phyloP scores from a whole-genome alignment of 2,113 vertebrate genomes.

The Phaetusa simplex region DNA sequence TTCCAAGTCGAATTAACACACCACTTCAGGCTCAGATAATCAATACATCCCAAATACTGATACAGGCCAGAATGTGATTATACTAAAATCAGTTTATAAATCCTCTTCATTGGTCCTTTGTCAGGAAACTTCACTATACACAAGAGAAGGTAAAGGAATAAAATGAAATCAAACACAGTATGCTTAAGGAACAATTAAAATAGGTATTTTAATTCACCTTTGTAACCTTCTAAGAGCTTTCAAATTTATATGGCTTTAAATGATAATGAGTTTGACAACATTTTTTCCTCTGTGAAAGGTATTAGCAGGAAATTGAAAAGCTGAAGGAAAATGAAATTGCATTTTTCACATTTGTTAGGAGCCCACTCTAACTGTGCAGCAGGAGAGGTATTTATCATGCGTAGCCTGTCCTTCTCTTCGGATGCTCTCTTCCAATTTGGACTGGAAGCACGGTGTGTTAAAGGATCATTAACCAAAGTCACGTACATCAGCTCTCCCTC shows the following conservation, averaged over 20 bases:
- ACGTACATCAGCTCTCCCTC: neutral
- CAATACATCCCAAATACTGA: neutral
- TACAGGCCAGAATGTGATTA: neutral
- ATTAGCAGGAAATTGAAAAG: slow-evolving; percentile 20
- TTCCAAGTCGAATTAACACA: slow-evolving; percentile 29
- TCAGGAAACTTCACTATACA: neutral
- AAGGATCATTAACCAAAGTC: slow-evolving; percentile 6
- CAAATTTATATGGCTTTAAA: neutral
- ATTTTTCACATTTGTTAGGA: neutral
- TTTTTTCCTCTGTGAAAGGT: neutral
- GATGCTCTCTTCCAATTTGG: neutral
- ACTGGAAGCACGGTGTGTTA: neutral
- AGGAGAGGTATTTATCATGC: neutral
- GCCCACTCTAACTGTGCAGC: neutral
- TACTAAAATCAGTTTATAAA: neutral
- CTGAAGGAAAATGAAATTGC: neutral
- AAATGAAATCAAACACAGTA: neutral
- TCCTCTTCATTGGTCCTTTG: neutral
- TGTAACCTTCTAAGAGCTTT: neutral
- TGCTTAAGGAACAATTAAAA: neutral
- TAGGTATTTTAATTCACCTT: neutral
- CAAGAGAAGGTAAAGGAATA: neutral
- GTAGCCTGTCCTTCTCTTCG: neutral
- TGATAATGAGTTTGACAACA: neutral
- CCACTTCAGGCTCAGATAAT: neutral